A percentile compares a stretch with the other conserved stretches of the same genome.
Evolutionary conservation across 2,113 vertebrate species (phyloP).

Genomic region (Marmota monax): DNA sequence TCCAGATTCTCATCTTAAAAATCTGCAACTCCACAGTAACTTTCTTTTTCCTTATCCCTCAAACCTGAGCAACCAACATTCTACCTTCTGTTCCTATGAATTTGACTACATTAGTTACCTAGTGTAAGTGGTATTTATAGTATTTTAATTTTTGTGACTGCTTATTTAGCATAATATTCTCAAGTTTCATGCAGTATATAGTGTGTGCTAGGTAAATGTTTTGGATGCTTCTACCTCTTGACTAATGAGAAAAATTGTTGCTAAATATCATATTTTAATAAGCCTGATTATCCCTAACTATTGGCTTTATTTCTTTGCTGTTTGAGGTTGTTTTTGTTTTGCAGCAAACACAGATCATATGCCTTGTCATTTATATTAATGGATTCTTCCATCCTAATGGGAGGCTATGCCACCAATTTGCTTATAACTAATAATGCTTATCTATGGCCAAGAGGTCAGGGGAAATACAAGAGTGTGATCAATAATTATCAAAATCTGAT

Average conservation of each 20-base stretch:
- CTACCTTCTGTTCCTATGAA: background rate
- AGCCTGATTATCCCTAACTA: background rate
- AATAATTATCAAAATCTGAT: background rate
- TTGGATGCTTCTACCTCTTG: background rate
- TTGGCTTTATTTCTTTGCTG: background rate
- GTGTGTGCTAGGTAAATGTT: background rate
- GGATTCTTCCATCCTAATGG: background rate
- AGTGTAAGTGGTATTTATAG: background rate
- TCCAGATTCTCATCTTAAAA: background rate
- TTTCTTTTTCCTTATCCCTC: fast-evolving
- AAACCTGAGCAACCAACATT: background rate
- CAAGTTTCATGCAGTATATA: background rate
- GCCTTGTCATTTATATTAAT: background rate
- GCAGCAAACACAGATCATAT: background rate
- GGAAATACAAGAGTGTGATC: background rate
- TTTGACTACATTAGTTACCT: background rate
- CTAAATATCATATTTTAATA: background rate
- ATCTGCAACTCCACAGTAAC: background rate
- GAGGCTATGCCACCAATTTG: background rate
- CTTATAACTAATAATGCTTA: background rate
- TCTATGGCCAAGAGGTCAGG: background rate
- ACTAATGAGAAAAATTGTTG: background rate
- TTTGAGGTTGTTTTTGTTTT: background rate
- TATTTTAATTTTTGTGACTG: background rate
- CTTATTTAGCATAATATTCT: background rate